phyloP scores from a whole-genome alignment of 2,797 vertebrate genomes.

The Darevskia nairensis region DNA sequence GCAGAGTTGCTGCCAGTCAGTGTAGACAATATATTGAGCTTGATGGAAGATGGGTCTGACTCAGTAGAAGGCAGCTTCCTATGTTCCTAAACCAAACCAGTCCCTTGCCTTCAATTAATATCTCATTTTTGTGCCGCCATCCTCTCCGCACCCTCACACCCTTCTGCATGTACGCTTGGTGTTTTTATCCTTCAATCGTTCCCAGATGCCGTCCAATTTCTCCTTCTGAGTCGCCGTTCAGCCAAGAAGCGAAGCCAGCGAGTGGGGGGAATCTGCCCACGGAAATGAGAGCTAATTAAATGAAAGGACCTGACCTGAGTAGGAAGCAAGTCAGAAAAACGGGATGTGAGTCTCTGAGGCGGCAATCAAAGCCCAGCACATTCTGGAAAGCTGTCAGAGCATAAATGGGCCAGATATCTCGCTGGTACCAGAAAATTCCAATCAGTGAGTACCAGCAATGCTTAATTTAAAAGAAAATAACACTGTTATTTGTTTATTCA shows the following conservation, averaged over 20 bases:
- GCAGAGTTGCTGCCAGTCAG: too few relatives aligned
- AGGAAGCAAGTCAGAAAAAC: not conserved
- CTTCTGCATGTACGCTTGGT: not conserved
- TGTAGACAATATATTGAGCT: too few relatives aligned
- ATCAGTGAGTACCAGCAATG: not conserved
- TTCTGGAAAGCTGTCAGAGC: not conserved
- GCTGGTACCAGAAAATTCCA: not conserved
- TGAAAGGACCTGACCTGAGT: not conserved
- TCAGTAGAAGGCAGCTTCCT: not conserved
- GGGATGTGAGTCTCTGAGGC: not conserved
- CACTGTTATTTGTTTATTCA: not conserved
- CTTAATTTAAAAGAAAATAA: not conserved
- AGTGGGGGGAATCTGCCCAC: not conserved
- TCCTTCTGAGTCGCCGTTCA: not conserved
- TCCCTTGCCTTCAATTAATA: not conserved
- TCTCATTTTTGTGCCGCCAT: not conserved
- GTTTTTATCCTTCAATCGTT: not conserved
- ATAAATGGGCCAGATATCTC: not conserved
- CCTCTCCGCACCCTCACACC: not conserved
- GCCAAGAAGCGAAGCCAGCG: not conserved
- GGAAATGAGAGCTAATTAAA: slow-evolving; percentile 21
- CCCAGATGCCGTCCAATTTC: not conserved
- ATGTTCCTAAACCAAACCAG: not conserved
- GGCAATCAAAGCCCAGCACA: not conserved
- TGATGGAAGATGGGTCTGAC: too few relatives aligned